Conservation (phyloP, 1,140 invertebrate genomes). For the Ruditapes philippinarum region DNA sequence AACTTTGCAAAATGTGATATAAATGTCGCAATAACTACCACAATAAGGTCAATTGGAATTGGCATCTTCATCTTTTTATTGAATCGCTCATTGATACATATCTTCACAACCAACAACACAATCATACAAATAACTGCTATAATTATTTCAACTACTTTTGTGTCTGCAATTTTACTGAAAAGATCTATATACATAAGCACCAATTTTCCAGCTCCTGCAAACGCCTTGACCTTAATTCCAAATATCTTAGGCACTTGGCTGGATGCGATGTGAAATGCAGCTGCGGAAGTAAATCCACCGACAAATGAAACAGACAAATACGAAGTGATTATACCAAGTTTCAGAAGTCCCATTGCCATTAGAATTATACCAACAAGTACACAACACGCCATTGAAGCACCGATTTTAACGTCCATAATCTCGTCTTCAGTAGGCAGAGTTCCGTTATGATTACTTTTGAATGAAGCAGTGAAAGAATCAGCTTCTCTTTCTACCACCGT, state of each 20-base stretch:
- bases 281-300: constrained; percentile 96
- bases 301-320: constrained; percentile 95
- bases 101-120: constrained; percentile 92
- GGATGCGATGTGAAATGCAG: constrained; percentile 96
- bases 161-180: constrained; percentile 77
- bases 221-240: constrained; percentile 88
- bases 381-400: constrained; percentile 51
- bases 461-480: constrained; percentile 11
- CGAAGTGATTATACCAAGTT: constrained; percentile 93
- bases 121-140: constrained; percentile 91
- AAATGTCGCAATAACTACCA: constrained; percentile 86
- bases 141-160: constrained; percentile 87
- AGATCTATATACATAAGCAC: constrained; percentile 81
- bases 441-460: not conserved
- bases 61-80: constrained; percentile 91
- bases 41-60: constrained; percentile 94
- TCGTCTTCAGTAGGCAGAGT: constrained; percentile 42
- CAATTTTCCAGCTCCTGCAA: constrained; percentile 73
- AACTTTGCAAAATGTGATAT: constrained; percentile 85
- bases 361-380: constrained; percentile 75
- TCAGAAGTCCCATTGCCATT: constrained; percentile 92
- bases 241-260: constrained; percentile 93
- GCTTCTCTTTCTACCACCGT: constrained; percentile 69
- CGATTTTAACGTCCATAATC: constrained; percentile 48
- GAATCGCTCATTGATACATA: constrained; percentile 92